Evolutionary conservation across 1,140 invertebrate genomes (phyloP).

Genomic region (Amphibalanus amphitrite): DNA sequence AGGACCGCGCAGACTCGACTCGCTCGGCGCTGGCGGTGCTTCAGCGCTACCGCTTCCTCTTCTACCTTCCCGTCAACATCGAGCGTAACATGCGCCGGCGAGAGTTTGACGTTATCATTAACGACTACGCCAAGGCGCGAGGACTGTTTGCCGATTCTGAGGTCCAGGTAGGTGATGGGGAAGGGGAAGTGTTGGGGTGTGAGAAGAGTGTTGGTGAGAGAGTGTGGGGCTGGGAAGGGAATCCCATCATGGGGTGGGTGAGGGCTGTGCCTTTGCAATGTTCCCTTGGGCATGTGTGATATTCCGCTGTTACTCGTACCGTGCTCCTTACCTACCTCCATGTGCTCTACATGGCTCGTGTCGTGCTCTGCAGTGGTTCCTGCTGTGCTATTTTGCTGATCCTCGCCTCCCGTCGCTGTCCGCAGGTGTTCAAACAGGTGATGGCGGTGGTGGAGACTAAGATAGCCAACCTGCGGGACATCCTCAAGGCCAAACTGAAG

Average conservation of each 20-base stretch:
- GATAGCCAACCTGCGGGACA: constrained; percentile 59
- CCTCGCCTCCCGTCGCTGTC: no score
- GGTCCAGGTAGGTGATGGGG: constrained; percentile 35
- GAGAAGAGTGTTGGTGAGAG: not conserved
- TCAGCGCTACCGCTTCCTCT: constrained; percentile 77
- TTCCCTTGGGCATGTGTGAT: no score
- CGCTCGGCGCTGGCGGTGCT: constrained; percentile 83
- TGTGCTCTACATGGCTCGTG: no score
- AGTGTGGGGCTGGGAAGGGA: no score
- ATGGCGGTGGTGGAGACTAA: constrained; percentile 75
- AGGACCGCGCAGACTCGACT: constrained; percentile 89
- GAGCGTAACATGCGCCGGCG: constrained; percentile 83
- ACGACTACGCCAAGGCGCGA: constrained; percentile 90
- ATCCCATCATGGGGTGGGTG: no score
- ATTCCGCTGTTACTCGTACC: no score
- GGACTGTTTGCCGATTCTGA: constrained; percentile 92
- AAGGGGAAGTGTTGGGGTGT: not conserved
- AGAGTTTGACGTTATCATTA: constrained; percentile 94
- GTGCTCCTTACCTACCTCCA: no score
- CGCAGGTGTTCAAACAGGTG: constrained; percentile 61
- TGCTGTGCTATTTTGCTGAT: no score
- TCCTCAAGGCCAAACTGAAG: constrained; percentile 62
- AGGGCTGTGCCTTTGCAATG: no score
- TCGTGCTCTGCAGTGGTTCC: no score
- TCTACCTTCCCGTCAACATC: constrained; percentile 85